Base-by-base conservation (phyloP, 2,113 vertebrate species). In the Pedetes capensis region DNA sequence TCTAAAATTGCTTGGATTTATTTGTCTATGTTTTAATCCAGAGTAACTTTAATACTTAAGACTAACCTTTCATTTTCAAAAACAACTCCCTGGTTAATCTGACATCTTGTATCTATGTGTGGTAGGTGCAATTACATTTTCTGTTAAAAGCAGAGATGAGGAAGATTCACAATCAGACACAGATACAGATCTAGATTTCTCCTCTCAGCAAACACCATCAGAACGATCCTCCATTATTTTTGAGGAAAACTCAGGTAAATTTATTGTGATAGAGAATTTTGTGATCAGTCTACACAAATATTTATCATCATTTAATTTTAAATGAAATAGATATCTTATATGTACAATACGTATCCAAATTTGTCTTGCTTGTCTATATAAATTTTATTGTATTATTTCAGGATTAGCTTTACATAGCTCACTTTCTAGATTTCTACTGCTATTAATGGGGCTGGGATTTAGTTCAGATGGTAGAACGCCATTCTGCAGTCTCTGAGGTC, bases 91-190 rank as follows among this genome's bases (percentile, higher is more conserved):
- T 90, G 6, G 6, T 87, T 88, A 84, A 84, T 94, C 16, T 80
- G 23, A 57, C 16, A 72, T 90, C 14, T 87, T 79, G 1, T 34
- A 74, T 18, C 32, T 83, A 1, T 93, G 37, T 93, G 9, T 97
- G 96, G 4, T 76, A 97, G 97, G 97, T 55, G 16, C 17, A 83
- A 32, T 97, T 95, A 47, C 34, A 11, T 97, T 97, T 95, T 89
- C 37, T 9, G 29, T 87, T 76, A 20, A 89, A 94, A 49, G 2
- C 7, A 66, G 4, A n/a, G 8, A 63, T 68, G 7, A 25, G 10
- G 20, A 25, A 72, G 27, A 74, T 10, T 57, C 10, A 81, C 5
- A 55, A 18, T 14, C 57, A 2, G 49, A 63, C 0, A 14, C 3
- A n/a, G 11, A 78, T 34, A 3, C 20, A 20, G 25, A 69, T 18